Evolutionary conservation across 2,113 vertebrate genomes (phyloP).

Genomic region (Desmodus rotundus): DNA sequence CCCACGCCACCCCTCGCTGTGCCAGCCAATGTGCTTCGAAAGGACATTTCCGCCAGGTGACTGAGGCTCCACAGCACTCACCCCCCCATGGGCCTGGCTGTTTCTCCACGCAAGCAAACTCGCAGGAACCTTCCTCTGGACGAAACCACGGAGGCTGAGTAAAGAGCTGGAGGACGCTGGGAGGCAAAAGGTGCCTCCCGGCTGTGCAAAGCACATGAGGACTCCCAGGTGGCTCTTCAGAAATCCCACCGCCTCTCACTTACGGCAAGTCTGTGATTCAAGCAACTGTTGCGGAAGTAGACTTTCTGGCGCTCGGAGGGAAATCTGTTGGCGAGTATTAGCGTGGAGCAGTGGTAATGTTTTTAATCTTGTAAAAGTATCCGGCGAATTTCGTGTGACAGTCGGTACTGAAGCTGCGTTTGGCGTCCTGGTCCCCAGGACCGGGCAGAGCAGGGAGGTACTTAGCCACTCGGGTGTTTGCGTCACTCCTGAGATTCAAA

Average conservation of each 20-base stretch:
- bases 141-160: neutral
- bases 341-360: neutral
- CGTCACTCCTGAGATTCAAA: neutral
- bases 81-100: neutral
- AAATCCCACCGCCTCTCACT: neutral
- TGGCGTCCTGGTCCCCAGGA: neutral
- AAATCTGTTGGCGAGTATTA: neutral
- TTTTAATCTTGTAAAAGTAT: conserved; percentile 44
- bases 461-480: neutral
- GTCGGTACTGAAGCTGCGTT: neutral
- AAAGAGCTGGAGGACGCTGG: neutral
- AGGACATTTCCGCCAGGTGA: neutral
- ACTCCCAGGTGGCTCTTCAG: neutral
- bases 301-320: neutral
- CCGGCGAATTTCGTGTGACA: neutral
- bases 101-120: neutral
- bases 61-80: neutral
- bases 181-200: fast-evolving
- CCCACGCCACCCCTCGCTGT: neutral
- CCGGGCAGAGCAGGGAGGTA: neutral
- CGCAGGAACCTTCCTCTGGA: neutral
- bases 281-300: neutral
- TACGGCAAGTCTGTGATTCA: neutral
- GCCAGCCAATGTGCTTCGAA: neutral
- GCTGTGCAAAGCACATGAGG: neutral